Base-by-base conservation (phyloP, 2,888 invertebrate species). In the Adelognathus sp. region DNA sequence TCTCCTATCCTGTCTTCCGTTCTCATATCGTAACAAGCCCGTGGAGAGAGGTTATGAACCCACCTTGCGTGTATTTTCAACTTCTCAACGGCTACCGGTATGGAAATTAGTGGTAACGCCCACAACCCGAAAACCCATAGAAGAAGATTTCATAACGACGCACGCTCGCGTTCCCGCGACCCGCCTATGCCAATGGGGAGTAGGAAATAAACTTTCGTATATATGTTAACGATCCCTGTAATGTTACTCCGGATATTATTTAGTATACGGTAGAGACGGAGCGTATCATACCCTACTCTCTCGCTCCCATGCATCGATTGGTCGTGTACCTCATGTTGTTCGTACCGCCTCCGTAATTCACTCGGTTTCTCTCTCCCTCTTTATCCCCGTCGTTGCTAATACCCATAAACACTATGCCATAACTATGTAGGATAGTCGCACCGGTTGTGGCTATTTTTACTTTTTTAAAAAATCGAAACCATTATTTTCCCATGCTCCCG, bases 41-140 rank as follows among this genome's bases (percentile, higher is more conserved):
- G 63, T 5, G 11, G 21, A 18, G 58, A 71, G 74, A n/a, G 63
- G 61, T 66, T 66, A 61, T 56, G 63, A 74, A n/a, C n/a, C 70
- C 78, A 36, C 52, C 24, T 64, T 64, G 31, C 44, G 39, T 46
- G 54, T 27, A 67, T 74, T 79, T 71, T 79, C 75, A 56, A 71
- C 60, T 71, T 79, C 66, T 75, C 79, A 71, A 74, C 79, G 71
- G 79, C 79, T 79, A 79, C 79, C 79, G 79, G 79, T 79, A 79
- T 79, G 74, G 79, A 79, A 79, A 79, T 79, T 79, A 75, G 75
- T 79, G 66, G 79, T 60, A 46, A 79, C 79, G 79, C 79, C 79
- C 79, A 79, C 75, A 75, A 69, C 74, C n/a, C 74, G 66, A 79
- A 79, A 71, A 74, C 74, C 79, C 71, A 71, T 79, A 74, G 75